phyloP scores from a whole-genome alignment of 2,797 vertebrate species.

The Peromyscus aztecus region DNA sequence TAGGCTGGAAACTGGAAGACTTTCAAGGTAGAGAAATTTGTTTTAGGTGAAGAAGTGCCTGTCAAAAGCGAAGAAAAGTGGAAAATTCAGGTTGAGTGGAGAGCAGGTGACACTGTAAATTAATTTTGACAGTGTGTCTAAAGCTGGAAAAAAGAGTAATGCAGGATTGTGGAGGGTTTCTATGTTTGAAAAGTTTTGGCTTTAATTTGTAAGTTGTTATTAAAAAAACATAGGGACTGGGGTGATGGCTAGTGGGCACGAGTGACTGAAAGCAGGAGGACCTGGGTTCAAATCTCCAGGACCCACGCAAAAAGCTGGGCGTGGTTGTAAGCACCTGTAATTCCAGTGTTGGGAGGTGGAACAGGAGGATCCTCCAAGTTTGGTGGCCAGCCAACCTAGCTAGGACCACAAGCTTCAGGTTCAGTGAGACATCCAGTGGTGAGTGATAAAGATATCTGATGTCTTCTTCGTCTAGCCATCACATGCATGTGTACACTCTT shows the following conservation, averaged over 20 bases:
- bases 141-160: not conserved
- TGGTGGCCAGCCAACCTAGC: not conserved
- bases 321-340: not conserved
- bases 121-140: not conserved
- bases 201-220: not conserved
- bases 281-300: not conserved
- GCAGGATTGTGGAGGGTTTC: not conserved
- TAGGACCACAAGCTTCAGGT: not conserved
- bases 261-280: not conserved
- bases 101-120: not conserved
- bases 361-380: not conserved
- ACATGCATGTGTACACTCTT: not conserved
- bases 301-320: not conserved
- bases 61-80: not conserved
- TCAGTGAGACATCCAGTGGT: not conserved
- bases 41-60: not conserved
- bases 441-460: not conserved
- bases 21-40: conserved; percentile 24
- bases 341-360: not conserved
- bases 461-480: not conserved
- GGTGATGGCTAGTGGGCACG: not conserved
- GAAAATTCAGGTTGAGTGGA: not conserved
- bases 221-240: not conserved
- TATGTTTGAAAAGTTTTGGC: conserved; percentile 1
- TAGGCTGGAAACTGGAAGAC: not conserved